Evolutionary conservation across 2,113 vertebrate genomes (phyloP), one percentile per base, ranked within the genome.

Genomic region (Gymnogyps californianus): DNA sequence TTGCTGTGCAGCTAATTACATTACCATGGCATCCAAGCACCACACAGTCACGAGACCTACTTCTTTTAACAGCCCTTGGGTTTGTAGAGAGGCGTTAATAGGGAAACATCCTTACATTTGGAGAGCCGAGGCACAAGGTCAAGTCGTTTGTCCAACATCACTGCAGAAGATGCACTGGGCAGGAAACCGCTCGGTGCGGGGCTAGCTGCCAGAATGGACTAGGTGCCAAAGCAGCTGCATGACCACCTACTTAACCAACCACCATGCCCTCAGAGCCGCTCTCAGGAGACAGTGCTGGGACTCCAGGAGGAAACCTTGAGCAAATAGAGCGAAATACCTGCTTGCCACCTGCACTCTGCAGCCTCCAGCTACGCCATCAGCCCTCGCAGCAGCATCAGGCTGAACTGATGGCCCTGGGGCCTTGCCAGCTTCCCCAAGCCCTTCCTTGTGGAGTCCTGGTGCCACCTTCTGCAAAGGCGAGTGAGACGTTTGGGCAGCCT

Each of bases 1-100:
- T 87, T 85, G 78, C 94, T 90, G 62, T 47, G 78, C 84, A 95
- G 78, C 54, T 97, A 96, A 94, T 96, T 96, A 66, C 94, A 96
- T 96, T 96, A 54, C 96, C 95, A 97, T 95, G 87, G 97, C 93
- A 97, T 86, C 96, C 92, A 34, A 97, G 95, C 49, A 96, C 92
- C 93, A 94, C 95, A 95, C 94, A 97, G 87, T 93, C 94, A 96
- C 51, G 42, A 95, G 91, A 96, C 74, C 91, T 72, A 66, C 83
- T 90, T 58, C 93, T 96, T 91, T 87, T 89, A 93, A 87, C 89
- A 95, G 52, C 81, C 95, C 83, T 76, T 57, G 87, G 74, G 32
- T 94, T 84, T 61, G 83, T 21, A 46, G 78, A 70, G 76, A 89
- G 83, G 57, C 92, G 76, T 16, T 89, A 69, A 47, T 15, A 49